Conservation (phyloP, 2,888 invertebrate genomes). For the Cybosia mesomella region DNA sequence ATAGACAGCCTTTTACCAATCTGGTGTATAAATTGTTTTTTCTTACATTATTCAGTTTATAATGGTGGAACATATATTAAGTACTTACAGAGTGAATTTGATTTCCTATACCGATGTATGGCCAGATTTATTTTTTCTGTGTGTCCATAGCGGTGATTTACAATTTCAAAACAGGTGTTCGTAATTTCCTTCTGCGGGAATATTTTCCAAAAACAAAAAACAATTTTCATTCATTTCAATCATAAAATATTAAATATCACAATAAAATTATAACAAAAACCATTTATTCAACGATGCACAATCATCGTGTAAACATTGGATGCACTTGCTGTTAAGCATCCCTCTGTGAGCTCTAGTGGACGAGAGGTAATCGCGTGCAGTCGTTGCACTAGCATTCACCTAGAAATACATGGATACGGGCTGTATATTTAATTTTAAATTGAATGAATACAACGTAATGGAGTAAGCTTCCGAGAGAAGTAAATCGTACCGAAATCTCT, state of each 20-base stretch:
- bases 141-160: no score
- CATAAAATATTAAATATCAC: neutral
- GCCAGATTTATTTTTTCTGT: no score
- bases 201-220: no score
- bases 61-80: no score
- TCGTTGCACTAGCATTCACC: constrained; percentile 43
- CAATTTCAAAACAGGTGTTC: no score
- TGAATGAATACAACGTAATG: neutral
- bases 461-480: neutral
- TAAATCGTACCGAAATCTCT: neutral
- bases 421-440: neutral
- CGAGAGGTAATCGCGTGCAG: constrained; percentile 56
- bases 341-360: constrained; percentile 38
- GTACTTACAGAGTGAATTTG: no score
- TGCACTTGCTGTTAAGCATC: constrained; percentile 49
- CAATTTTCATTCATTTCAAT: no score
- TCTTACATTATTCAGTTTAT: no score
- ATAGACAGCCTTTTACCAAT: no score
- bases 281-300: constrained; percentile 59
- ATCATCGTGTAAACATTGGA: constrained; percentile 71
- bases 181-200: no score
- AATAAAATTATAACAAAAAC: constrained; percentile 34
- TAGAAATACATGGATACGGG: constrained; percentile 49
- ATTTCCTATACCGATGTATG: no score
- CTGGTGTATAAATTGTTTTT: no score